Evolutionary conservation across 2,797 vertebrate genomes (phyloP), one percentile per base, ranked within the genome.

Genomic region (Dendrocincla tyrannina): DNA sequence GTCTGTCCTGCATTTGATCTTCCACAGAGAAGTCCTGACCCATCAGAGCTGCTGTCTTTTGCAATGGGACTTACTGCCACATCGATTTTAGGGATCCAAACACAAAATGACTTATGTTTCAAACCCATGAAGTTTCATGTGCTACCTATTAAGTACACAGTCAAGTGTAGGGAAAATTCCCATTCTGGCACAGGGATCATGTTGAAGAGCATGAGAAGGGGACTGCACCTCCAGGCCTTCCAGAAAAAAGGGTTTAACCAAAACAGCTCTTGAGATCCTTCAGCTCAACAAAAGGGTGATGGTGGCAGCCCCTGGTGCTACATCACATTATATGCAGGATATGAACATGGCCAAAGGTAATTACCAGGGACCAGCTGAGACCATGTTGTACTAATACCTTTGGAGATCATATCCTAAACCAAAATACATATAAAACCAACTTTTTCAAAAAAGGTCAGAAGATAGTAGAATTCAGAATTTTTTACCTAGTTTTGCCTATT

Each of bases 11-110:
- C 59, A 72, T 24, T 78, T 84, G 92, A 93, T 91, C 85, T 84
- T 72, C 55, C 64, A 70, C 49, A 76, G 50, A 16, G 46, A 74
- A 96, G 95, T 95, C 94, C 84, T 6, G 9, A 77, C 19, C 69
- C 93, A 94, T 93, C 91, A 95, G 75, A 80, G 91, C 5, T 86
- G 87, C 95, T 95, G 96, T 92, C 96, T 23, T 91, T 91, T 75
- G 49, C 87, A 37, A n/a, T 37, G 30, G 80, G 91, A 89, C 20
- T 64, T 62, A 44, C 93, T 97, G 95, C 93, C 95, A 97, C 95
- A 94, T 95, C 5, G 5, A 93, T 91, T 95, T 84, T 69, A 91
- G 88, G 87, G 72, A 46, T 5, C 49, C 53, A 49, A 90, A 72
- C 50, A 90, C 62, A 91, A 92, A 83, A 66, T 58, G 28, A 76